Evolutionary conservation across 2,888 invertebrate genomes (phyloP).

Genomic region (Coenonympha arcania): DNA sequence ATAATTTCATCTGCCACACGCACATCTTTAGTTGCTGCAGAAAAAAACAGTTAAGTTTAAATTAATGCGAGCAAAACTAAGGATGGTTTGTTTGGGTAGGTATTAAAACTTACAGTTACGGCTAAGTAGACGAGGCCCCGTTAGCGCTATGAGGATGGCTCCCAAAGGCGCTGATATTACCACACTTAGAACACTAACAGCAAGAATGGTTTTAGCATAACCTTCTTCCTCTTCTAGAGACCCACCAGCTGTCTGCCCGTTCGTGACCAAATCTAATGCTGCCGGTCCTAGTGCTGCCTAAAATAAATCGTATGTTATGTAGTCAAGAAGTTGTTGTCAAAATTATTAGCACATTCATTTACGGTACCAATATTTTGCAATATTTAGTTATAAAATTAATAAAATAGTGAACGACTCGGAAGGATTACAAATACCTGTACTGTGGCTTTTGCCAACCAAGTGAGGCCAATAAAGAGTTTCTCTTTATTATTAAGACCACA

Average conservation of each 20-base stretch:
- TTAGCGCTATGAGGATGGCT: conserved; percentile 78
- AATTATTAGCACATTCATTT: too few relatives aligned
- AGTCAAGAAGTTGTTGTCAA: too few relatives aligned
- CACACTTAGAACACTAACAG: conserved; percentile 81
- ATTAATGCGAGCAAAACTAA: too few relatives aligned
- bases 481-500: conserved; percentile 85
- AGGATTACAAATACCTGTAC: conserved; percentile 82
- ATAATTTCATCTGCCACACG: conserved; percentile 2
- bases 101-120: conserved; percentile 36
- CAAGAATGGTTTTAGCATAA: conserved; percentile 78
- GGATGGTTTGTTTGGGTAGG: background rate
- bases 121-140: conserved; percentile 75
- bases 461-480: conserved; percentile 85
- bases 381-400: too few relatives aligned
- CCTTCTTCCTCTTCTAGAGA: conserved; percentile 51
- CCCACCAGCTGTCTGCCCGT: conserved; percentile 54
- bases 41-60: too few relatives aligned
- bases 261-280: conserved; percentile 71
- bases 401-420: too few relatives aligned
- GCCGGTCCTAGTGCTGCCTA: conserved; percentile 83
- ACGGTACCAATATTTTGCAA: too few relatives aligned
- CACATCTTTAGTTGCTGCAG: conserved; percentile 23
- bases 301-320: too few relatives aligned
- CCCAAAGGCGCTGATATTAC: conserved; percentile 83
- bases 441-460: conserved; percentile 93